Evolutionary conservation across 2,113 vertebrate species (phyloP).

Genomic region (Colossoma macropomum): DNA sequence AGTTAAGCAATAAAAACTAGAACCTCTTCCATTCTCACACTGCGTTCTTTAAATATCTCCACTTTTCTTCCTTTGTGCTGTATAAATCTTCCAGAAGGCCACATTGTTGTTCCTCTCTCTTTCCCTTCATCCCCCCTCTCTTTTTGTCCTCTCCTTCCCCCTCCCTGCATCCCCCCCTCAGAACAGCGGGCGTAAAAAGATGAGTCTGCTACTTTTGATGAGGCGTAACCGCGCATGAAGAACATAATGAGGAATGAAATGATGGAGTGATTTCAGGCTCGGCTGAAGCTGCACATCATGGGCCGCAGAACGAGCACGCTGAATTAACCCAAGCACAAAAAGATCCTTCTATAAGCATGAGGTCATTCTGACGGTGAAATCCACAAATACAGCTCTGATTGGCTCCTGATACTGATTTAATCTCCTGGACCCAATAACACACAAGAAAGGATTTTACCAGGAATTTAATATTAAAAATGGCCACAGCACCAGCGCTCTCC

Average conservation of each 20-base stretch:
- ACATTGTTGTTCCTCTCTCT: neutral
- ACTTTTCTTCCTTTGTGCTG: neutral
- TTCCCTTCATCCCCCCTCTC: neutral
- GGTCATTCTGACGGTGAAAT: constrained; percentile 39
- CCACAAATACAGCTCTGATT: constrained; percentile 37
- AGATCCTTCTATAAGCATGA: constrained; percentile 35
- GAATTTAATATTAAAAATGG: neutral
- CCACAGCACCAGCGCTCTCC: constrained; percentile 28
- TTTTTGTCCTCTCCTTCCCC: too few relatives aligned
- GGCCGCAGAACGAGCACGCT: constrained; percentile 21
- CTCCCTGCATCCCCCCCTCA: neutral
- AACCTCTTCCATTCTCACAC: neutral
- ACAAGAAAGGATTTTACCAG: neutral
- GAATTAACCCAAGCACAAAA: constrained; percentile 34
- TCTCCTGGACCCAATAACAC: neutral
- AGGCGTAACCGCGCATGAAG: constrained; percentile 46
- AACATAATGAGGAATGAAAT: constrained; percentile 52
- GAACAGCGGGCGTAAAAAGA: constrained; percentile 39
- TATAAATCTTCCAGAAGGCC: neutral
- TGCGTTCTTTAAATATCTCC: neutral
- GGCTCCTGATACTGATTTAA: constrained; percentile 35
- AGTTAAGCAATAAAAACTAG: neutral
- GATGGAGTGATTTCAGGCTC: constrained; percentile 57
- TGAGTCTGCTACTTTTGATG: constrained; percentile 53
- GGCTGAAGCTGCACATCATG: constrained; percentile 41